Evolutionary conservation across 2,888 invertebrate genomes (phyloP).

Genomic region (Ommatoiulus sabulosus): DNA sequence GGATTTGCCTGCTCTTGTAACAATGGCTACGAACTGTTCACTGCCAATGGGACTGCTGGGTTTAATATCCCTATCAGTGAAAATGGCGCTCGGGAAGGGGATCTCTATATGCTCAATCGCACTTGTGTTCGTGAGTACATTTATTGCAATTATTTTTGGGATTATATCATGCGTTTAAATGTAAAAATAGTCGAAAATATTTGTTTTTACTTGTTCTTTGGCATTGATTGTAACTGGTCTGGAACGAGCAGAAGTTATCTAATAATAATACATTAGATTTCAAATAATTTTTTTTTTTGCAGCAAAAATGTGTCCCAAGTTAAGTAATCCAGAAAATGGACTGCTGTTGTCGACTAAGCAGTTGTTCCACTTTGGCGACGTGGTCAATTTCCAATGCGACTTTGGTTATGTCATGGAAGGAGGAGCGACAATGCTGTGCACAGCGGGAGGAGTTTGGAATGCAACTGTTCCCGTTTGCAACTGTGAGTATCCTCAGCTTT

Average conservation of each 20-base stretch:
- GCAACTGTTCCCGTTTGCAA: slow-evolving; percentile 92
- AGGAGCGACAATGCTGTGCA: slow-evolving; percentile 85
- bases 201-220: no score
- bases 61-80: slow-evolving; percentile 83
- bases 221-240: no score
- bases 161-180: no score
- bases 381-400: slow-evolving; percentile 91
- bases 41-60: slow-evolving; percentile 88
- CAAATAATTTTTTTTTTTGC: slow-evolving; percentile 29
- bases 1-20: slow-evolving; percentile 89
- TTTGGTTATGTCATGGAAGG: slow-evolving; percentile 95
- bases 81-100: slow-evolving; percentile 88
- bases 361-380: slow-evolving; percentile 88
- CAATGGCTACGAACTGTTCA: slow-evolving; percentile 90
- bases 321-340: slow-evolving; percentile 86
- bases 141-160: no score
- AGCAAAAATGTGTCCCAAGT: slow-evolving; percentile 84
- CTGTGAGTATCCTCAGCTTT: slow-evolving; percentile 72
- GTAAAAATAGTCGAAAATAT: no score
- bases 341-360: slow-evolving; percentile 80
- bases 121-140: slow-evolving; percentile 81
- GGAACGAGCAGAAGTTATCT: no score
- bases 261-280: no score
- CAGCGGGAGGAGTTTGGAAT: slow-evolving; percentile 92
- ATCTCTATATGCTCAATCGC: slow-evolving; percentile 89